phyloP scores from a whole-genome alignment of 2,888 invertebrate species.

The Oscheius sp. region DNA sequence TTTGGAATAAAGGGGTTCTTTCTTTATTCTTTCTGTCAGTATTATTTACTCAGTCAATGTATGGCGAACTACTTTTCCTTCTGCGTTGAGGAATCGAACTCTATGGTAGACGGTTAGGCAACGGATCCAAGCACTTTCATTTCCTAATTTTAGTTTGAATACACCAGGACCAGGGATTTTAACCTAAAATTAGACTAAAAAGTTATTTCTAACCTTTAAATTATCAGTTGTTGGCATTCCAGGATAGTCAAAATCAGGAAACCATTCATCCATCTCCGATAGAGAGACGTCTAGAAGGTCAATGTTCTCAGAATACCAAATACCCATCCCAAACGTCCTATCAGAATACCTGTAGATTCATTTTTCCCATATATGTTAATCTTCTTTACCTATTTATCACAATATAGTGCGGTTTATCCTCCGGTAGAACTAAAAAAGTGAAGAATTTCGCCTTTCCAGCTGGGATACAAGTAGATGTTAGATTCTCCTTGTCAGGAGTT shows the following conservation, averaged over 20 bases:
- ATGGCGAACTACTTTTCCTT: conserved; percentile 1
- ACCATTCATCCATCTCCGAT: conserved; percentile 51
- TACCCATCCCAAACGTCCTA: conserved; percentile 59
- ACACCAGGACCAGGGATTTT: conserved; percentile 49
- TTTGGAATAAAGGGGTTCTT: not conserved
- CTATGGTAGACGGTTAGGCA: conserved; percentile 52
- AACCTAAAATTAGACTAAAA: conserved; percentile 44
- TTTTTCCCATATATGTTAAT: not conserved
- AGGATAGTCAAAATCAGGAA: conserved; percentile 57
- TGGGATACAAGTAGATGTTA: conserved; percentile 44
- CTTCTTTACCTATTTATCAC: conserved; percentile 47
- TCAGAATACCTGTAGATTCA: conserved; percentile 48
- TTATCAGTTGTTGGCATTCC: conserved; percentile 61
- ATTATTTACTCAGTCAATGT: not conserved
- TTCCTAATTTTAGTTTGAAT: conserved; percentile 56
- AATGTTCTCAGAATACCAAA: conserved; percentile 42
- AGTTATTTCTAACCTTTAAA: conserved; percentile 34
- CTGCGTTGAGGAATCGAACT: conserved; percentile 41
- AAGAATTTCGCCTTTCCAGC: conserved; percentile 49
- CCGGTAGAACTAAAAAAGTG: conserved; percentile 44
- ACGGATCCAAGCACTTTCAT: conserved; percentile 61
- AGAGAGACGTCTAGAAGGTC: conserved; percentile 33
- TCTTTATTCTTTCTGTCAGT: not conserved
- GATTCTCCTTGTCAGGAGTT: conserved; percentile 43
- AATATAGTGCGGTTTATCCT: conserved; percentile 42